These are phyloP conservation scores for Papilio protenor DNA, from an alignment of 2,888 invertebrate genomes.

Conservation along the genomic window DNA sequence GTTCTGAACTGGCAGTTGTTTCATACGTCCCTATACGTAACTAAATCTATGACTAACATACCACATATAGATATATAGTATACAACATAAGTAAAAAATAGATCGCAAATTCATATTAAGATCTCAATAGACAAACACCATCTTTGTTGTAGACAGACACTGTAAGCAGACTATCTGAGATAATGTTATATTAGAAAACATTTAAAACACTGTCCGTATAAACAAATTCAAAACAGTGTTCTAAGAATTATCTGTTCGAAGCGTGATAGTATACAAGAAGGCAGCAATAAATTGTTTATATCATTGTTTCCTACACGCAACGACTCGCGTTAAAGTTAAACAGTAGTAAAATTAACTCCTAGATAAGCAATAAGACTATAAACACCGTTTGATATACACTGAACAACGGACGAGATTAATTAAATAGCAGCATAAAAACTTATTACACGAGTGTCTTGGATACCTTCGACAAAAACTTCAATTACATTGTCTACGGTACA, in stretches of 20 bases:
- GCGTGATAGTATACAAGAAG: constrained; percentile 22
- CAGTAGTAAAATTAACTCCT: constrained; percentile 44
- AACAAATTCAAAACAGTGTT: constrained; percentile 29
- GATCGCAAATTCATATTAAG: neutral
- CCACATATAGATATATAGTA: neutral
- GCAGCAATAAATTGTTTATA: constrained; percentile 39
- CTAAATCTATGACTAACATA: neutral
- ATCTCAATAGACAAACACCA: neutral
- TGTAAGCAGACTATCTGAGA: neutral
- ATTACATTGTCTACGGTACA: constrained; percentile 36
- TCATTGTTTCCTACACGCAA: constrained; percentile 44
- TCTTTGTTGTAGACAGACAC: too few species aligned
- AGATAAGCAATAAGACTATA: constrained; percentile 44
- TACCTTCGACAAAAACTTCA: constrained; percentile 40
- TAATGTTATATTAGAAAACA: constrained; percentile 14
- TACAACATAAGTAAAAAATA: neutral
- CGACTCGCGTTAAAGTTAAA: constrained; percentile 41
- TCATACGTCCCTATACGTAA: constrained; percentile 1
- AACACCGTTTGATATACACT: constrained; percentile 42
- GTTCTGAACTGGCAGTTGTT: constrained; percentile 1
- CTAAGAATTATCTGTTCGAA: constrained; percentile 23
- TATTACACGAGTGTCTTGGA: constrained; percentile 35
- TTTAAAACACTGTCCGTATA: constrained; percentile 10
- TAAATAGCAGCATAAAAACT: constrained; percentile 42
- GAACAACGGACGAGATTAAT: constrained; percentile 41